Base-by-base conservation (phyloP, 2,888 invertebrate species). In the Malthinus flaveolus region DNA sequence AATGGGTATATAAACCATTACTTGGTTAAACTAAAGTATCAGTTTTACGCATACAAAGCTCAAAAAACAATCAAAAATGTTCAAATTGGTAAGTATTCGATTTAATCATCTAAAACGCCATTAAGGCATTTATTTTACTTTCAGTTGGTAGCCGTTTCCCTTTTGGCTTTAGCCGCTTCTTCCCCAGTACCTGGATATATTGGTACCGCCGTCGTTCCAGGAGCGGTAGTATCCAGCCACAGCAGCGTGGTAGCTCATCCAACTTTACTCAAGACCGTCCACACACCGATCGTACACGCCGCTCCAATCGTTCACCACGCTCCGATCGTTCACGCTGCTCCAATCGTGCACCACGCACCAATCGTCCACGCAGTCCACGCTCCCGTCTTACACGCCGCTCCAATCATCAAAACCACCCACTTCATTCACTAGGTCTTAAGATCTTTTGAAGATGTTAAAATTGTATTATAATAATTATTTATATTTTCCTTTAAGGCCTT, bases 121-220 rank as follows among this genome's bases (percentile, higher is more conserved):
- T 49, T 44, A 32, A 33, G 8, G 32, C n/a, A n/a, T n/a, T 13
- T 42, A 13, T 50, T 32, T 47, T 9, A 9, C n/a, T 75, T 73
- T 12, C 23, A 84, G 84, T 72, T 84, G 65, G 79, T 78, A 51
- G 79, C 84, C 73, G 75, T 78, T 71, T 81, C 82, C 63, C 60
- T 83, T 71, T 66, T 83, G 73, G 83, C 82, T 63, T 81, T 78
- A 75, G 82, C 71, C 53, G 62, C 61, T 57, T 71, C 76, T 61
- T 70, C 69, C 66, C 64, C 68, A 15, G n/a, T 39, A 12, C 51
- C 51, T 6, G 47, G 60, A 44, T 55, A 51, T 12, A 23, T 64
- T 1, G 46, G 65, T 2, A 62, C 59, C 9, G 59, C 68, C 45
- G 60, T 68, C 13, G 65, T 65, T 7, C 68, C 69, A 8, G 63